Evolutionary conservation across 2,888 invertebrate genomes (phyloP).

Genomic region (Catocala nupta): DNA sequence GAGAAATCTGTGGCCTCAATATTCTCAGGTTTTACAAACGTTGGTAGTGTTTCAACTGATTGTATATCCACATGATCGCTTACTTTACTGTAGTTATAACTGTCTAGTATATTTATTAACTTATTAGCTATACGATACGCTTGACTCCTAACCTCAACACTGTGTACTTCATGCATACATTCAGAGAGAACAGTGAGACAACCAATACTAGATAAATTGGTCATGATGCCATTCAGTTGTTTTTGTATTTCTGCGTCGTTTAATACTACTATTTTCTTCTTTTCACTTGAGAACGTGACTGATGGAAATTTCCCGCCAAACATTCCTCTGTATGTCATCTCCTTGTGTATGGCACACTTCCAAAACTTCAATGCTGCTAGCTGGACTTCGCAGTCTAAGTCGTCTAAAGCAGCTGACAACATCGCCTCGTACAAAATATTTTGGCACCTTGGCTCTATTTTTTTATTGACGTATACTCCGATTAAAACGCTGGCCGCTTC

Average conservation of each 20-base stretch:
- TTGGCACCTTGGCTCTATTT: slow-evolving; percentile 80
- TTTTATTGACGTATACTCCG: slow-evolving; percentile 88
- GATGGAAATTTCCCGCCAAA: slow-evolving; percentile 91
- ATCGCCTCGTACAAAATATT: slow-evolving; percentile 86
- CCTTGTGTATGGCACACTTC: slow-evolving; percentile 85
- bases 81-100: slow-evolving; percentile 72
- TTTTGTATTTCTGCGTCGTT: slow-evolving; percentile 88
- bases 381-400: slow-evolving; percentile 11
- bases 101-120: slow-evolving; percentile 79
- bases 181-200: slow-evolving; percentile 89
- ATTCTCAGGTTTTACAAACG: neutral
- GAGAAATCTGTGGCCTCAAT: slow-evolving; percentile 30
- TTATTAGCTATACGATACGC: slow-evolving; percentile 83
- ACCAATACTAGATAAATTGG: slow-evolving; percentile 88
- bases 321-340: slow-evolving; percentile 86
- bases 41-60: slow-evolving; percentile 9
- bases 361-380: slow-evolving; percentile 7
- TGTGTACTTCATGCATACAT: slow-evolving; percentile 89
- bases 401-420: slow-evolving; percentile 81
- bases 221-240: slow-evolving; percentile 88
- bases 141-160: slow-evolving; percentile 89
- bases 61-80: slow-evolving; percentile 21
- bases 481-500: slow-evolving; percentile 89
- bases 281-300: slow-evolving; percentile 88
- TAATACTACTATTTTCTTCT: slow-evolving; percentile 88